phyloP scores from a whole-genome alignment of 2,797 vertebrate species.

The Sarcophilus harrisii region DNA sequence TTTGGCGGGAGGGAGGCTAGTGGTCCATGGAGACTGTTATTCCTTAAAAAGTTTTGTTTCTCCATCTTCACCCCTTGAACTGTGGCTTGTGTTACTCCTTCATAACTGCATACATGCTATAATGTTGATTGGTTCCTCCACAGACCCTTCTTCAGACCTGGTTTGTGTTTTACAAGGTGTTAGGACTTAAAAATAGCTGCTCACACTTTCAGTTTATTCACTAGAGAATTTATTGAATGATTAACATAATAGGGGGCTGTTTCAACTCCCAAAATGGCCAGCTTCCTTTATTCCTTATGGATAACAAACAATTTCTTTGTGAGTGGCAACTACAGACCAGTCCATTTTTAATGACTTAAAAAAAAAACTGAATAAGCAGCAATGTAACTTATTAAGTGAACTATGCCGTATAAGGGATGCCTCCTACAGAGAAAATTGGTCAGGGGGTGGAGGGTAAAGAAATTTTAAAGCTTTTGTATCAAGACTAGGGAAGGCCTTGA shows the following conservation, averaged over 20 bases:
- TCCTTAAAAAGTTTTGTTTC: slow-evolving; percentile 36
- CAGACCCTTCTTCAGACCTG: slow-evolving; percentile 26
- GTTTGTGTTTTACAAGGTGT: slow-evolving; percentile 68
- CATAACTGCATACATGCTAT: not conserved
- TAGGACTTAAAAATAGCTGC: slow-evolving; percentile 61
- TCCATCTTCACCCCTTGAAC: not conserved
- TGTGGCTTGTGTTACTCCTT: slow-evolving; percentile 46
- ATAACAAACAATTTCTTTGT: slow-evolving; percentile 53
- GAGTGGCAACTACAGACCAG: not conserved
- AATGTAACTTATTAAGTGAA: slow-evolving; percentile 20
- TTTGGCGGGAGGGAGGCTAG: not conserved
- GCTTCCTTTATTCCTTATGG: slow-evolving; percentile 41
- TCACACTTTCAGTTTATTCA: slow-evolving; percentile 53
- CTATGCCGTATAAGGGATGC: not conserved
- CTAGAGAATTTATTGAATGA: slow-evolving; percentile 52
- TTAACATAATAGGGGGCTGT: slow-evolving; percentile 39
- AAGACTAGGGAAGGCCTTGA: not conserved
- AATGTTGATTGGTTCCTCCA: not conserved
- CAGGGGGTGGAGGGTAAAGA: slow-evolving; percentile 9
- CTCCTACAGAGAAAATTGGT: not conserved
- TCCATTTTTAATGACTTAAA: not conserved
- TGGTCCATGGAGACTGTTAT: not conserved
- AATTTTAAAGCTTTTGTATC: not conserved
- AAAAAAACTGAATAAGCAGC: slow-evolving; percentile 22
- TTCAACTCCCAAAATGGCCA: slow-evolving; percentile 37